Percentiles rank a stretch among this genome's conserved stretches.
Conservation (phyloP, 1,140 invertebrate genomes). For the Sycophila sp. region DNA sequence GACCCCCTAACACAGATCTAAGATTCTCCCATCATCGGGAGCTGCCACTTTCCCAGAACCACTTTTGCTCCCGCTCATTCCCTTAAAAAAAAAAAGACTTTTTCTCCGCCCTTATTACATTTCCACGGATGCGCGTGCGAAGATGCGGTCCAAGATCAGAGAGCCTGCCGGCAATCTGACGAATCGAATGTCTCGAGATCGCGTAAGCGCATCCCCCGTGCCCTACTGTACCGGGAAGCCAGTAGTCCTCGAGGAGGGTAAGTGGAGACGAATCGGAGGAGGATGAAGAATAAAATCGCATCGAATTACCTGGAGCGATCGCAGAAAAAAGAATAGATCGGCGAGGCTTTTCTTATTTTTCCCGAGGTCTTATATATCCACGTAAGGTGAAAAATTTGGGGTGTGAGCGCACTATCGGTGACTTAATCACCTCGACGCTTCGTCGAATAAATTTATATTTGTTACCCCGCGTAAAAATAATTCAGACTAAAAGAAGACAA, state of each 20-base stretch:
- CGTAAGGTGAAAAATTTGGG: neutral
- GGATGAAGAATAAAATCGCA: constrained; percentile 1
- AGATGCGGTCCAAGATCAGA: constrained; percentile 37
- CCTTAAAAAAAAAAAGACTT: constrained; percentile 1
- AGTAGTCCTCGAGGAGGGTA: constrained; percentile 28
- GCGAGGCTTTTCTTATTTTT: neutral
- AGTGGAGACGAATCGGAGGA: constrained; percentile 5
- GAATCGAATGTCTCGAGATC: constrained; percentile 4
- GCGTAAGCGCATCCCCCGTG: too few relatives aligned
- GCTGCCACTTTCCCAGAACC: constrained; percentile 20
- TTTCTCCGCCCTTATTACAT: neutral
- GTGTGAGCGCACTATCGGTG: neutral
- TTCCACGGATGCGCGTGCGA: constrained; percentile 38
- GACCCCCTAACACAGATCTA: too few relatives aligned
- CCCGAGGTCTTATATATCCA: neutral
- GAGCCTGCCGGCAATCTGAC: neutral
- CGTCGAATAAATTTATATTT: neutral
- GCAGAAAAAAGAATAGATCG: neutral
- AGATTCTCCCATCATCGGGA: neutral
- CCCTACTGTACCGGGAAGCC: too few relatives aligned
- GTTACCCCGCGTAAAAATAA: too few relatives aligned
- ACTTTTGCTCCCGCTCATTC: neutral
- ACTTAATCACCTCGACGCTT: too few relatives aligned
- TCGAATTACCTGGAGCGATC: constrained; percentile 11
- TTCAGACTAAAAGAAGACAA: too few relatives aligned